A percentile compares a stretch with the other conserved stretches of the same genome.
phyloP scores from a whole-genome alignment of 2,888 invertebrate genomes.

The Drosophila demipolita region DNA sequence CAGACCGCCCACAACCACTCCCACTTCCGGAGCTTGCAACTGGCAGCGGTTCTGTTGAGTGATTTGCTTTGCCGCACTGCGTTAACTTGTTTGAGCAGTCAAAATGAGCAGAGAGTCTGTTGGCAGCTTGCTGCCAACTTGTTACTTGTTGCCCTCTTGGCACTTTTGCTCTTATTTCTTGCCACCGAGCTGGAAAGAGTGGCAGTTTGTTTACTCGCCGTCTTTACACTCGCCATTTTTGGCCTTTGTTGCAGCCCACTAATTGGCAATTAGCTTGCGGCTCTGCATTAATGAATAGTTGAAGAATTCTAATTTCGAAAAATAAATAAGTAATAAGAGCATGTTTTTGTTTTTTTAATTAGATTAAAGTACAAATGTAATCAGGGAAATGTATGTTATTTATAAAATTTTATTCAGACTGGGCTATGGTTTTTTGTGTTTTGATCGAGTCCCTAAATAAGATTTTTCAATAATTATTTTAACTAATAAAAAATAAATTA shows the following conservation, averaged over 20 bases:
- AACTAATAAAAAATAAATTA: too few relatives aligned
- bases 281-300: slow-evolving; percentile 15
- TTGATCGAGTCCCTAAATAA: too few relatives aligned
- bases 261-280: slow-evolving; percentile 51
- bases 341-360: neutral
- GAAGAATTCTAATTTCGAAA: neutral
- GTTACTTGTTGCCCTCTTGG: slow-evolving; percentile 50
- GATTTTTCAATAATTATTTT: too few relatives aligned
- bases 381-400: neutral
- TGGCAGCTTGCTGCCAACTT: slow-evolving; percentile 23
- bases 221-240: slow-evolving; percentile 27
- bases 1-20: neutral
- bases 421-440: too few relatives aligned
- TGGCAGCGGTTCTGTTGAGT: slow-evolving; percentile 55
- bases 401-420: too few relatives aligned
- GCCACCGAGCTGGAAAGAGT: neutral
- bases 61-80: slow-evolving; percentile 65
- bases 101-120: slow-evolving; percentile 49
- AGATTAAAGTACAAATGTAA: neutral
- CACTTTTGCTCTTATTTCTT: slow-evolving; percentile 2
- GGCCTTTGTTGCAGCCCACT: slow-evolving; percentile 43
- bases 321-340: neutral
- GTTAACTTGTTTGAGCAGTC: slow-evolving; percentile 58
- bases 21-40: slow-evolving; percentile 4
- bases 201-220: slow-evolving; percentile 35